phyloP scores from a whole-genome alignment of 1,140 invertebrate species.

The Bacillus rossius region DNA sequence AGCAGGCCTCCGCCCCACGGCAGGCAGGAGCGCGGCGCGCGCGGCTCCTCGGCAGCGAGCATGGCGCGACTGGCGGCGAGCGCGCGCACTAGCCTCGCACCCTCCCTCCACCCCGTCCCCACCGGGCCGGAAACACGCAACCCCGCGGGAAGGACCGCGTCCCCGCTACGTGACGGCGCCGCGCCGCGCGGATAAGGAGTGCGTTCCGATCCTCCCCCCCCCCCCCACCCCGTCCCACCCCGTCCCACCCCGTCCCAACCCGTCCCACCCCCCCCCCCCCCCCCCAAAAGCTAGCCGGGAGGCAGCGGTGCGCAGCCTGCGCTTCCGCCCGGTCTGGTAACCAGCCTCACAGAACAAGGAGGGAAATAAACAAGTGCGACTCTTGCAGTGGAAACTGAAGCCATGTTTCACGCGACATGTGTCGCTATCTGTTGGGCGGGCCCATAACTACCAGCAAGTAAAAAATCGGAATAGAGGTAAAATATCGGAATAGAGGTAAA shows the following conservation, averaged over 20 bases:
- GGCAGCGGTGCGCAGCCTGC: too few relatives aligned
- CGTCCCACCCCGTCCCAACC: background rate
- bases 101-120: background rate
- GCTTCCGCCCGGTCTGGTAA: too few relatives aligned
- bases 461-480: too few relatives aligned
- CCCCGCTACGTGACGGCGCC: background rate
- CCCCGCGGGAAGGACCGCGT: background rate
- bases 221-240: background rate
- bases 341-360: too few relatives aligned
- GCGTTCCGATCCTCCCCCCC: background rate
- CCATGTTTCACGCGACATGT: too few relatives aligned
- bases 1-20: constrained; percentile 2
- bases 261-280: background rate
- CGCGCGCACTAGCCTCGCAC: background rate
- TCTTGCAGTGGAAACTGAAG: too few relatives aligned
- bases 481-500: too few relatives aligned
- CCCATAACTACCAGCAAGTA: too few relatives aligned
- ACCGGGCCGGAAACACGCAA: background rate
- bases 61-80: background rate
- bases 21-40: constrained; percentile 24
- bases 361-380: too few relatives aligned
- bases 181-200: background rate
- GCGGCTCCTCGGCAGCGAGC: constrained; percentile 18
- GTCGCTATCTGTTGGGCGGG: too few relatives aligned
- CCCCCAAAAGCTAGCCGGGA: too few relatives aligned